A percentile compares a stretch with the other conserved stretches of the same genome.
Evolutionary conservation across 2,888 invertebrate genomes (phyloP).

Genomic region (Drosophila koepferae): DNA sequence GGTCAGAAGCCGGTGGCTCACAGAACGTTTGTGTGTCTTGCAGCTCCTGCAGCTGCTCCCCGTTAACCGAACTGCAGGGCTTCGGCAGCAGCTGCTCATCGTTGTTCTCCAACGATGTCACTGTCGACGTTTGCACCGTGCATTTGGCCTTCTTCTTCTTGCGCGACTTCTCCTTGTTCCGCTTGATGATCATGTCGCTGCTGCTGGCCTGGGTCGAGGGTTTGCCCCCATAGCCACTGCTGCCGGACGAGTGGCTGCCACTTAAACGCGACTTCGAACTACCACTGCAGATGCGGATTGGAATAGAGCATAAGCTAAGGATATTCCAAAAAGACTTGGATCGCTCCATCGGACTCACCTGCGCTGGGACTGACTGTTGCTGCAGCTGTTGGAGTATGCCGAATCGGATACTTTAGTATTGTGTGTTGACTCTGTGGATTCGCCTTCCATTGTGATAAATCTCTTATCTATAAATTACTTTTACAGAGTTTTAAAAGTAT

Average conservation of each 20-base stretch:
- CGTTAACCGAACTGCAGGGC: conserved; percentile 6
- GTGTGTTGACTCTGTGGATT: conserved; percentile 83
- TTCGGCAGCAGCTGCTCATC: conserved; percentile 43
- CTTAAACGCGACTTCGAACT: conserved; percentile 92
- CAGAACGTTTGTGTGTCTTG: conserved; percentile 28
- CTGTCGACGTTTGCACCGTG: conserved; percentile 28
- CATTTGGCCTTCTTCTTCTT: conserved; percentile 83
- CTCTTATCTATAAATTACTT: not conserved
- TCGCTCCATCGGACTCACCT: conserved; percentile 86
- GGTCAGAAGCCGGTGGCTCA: conserved; percentile 41
- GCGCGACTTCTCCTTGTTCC: conserved; percentile 83
- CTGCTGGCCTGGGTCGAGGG: conserved; percentile 87
- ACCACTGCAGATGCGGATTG: conserved; percentile 85
- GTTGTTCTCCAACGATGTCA: conserved; percentile 24
- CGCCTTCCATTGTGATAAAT: conserved; percentile 80
- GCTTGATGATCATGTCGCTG: conserved; percentile 80
- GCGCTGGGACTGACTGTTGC: conserved; percentile 92
- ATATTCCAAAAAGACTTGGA: not conserved
- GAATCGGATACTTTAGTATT: conserved; percentile 89
- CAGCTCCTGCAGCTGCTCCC: conserved; percentile 50
- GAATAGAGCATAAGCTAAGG: not conserved
- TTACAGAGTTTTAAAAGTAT: not conserved
- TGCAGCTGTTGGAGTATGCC: conserved; percentile 92
- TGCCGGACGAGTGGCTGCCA: conserved; percentile 91
- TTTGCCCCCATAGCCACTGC: conserved; percentile 92